phyloP scores from a whole-genome alignment of 2,113 vertebrate genomes.

The Pedetes capensis region DNA sequence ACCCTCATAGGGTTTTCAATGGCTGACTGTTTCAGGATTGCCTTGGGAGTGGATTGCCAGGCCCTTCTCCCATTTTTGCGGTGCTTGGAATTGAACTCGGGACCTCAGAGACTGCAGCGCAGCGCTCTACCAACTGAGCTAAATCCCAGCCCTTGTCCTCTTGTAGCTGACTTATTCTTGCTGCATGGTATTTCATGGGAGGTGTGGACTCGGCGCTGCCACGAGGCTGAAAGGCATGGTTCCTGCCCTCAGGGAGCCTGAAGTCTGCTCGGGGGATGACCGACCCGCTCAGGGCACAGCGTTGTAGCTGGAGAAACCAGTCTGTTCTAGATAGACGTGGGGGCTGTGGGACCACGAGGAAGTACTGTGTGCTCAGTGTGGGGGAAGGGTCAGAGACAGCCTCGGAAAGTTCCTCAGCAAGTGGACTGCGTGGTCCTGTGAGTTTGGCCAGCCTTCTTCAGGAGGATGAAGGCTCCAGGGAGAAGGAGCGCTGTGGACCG shows the following conservation, averaged over 20 bases:
- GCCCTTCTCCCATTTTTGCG: too few relatives aligned
- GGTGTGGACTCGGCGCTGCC: not conserved
- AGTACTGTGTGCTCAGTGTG: not conserved
- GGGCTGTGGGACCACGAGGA: not conserved
- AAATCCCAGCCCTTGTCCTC: too few relatives aligned
- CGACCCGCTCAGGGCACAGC: not conserved
- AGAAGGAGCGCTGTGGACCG: not conserved
- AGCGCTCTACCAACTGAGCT: too few relatives aligned
- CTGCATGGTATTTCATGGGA: not conserved
- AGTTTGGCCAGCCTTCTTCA: not conserved
- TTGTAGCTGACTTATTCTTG: not conserved
- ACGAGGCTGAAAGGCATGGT: not conserved
- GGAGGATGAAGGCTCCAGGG: not conserved
- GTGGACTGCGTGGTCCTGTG: too few relatives aligned
- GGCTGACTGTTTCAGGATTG: too few relatives aligned
- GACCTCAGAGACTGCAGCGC: too few relatives aligned
- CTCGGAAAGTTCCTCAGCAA: not conserved
- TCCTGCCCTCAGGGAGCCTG: not conserved
- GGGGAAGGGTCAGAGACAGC: too few relatives aligned
- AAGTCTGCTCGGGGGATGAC: not conserved
- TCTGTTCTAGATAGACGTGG: accelerated
- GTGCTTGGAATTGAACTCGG: too few relatives aligned
- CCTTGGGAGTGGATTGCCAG: too few relatives aligned
- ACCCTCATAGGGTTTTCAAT: too few relatives aligned
- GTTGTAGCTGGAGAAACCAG: not conserved